Evolutionary conservation across 2,113 vertebrate genomes (phyloP).

Genomic region (Ciconia boyciana): DNA sequence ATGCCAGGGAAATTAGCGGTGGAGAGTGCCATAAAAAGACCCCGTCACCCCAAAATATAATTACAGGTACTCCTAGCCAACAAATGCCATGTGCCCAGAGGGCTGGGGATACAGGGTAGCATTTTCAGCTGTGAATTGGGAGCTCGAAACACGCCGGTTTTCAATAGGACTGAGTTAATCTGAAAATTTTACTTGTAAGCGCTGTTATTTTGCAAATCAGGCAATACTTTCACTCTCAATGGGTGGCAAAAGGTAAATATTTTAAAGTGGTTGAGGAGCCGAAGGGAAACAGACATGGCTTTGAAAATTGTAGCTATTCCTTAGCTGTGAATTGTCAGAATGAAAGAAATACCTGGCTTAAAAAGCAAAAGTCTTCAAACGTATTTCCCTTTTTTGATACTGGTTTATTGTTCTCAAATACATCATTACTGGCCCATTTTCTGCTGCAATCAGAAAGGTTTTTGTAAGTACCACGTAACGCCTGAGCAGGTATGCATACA

Average conservation of each 20-base stretch:
- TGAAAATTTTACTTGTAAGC: neutral
- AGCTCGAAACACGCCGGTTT: accelerated
- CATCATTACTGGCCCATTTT: neutral
- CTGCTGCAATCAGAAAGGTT: neutral
- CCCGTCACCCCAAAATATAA: neutral
- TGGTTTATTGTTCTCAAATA: neutral
- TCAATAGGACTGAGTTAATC: neutral
- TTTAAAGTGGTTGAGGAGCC: neutral
- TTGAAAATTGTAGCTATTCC: neutral
- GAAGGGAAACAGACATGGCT: neutral
- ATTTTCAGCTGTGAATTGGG: neutral
- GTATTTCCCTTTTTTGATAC: neutral
- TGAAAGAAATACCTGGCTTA: neutral
- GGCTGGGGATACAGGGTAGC: accelerated
- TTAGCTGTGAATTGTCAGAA: neutral
- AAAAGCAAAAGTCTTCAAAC: neutral
- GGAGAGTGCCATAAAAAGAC: neutral
- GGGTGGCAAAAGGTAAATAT: neutral
- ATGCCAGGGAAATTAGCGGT: accelerated
- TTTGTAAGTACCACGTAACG: neutral
- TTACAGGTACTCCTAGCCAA: neutral
- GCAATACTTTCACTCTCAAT: neutral
- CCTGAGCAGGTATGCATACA: accelerated
- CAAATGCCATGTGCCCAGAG: neutral
- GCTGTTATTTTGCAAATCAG: neutral